A percentile compares a stretch with the other conserved stretches of the same genome.
These are phyloP conservation scores for Cliona cf. orientalis DNA, from an alignment of 37 sponge, comb jelly and placozoan genomes.

Conservation along the genomic window DNA sequence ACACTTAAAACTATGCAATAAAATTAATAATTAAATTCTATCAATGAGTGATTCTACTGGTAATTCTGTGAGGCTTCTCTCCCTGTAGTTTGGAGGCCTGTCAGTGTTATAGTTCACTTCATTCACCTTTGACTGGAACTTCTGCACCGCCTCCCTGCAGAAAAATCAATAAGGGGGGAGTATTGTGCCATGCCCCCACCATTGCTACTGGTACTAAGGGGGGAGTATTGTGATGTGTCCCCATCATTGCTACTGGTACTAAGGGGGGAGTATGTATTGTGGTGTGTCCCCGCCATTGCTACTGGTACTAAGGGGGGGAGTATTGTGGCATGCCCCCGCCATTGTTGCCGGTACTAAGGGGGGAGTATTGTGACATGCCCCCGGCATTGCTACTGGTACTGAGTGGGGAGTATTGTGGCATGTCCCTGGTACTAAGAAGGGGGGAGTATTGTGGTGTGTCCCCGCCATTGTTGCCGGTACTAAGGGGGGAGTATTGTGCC, in stretches of 20 bases:
- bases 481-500: no score
- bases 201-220: background rate
- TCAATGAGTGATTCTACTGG: slow-evolving; percentile 41
- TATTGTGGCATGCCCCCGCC: no score
- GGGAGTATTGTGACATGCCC: no score
- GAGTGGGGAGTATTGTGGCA: no score
- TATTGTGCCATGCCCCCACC: no score
- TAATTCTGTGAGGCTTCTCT: background rate
- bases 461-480: no score
- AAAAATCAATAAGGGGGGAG: background rate
- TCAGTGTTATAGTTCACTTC: slow-evolving; percentile 63
- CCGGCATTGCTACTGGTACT: background rate
- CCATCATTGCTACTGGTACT: background rate
- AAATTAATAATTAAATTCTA: slow-evolving; percentile 19
- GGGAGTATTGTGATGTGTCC: no score
- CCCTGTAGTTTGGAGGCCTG: slow-evolving; percentile 23
- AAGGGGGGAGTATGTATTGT: no score
- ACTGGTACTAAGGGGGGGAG: background rate
- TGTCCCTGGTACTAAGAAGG: no score
- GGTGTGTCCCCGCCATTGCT: no score
- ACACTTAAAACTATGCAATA: no score
- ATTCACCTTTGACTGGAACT: slow-evolving; percentile 13
- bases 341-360: background rate
- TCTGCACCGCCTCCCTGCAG: slow-evolving; percentile 53
- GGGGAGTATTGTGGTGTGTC: no score